A percentile compares a stretch with the other conserved stretches of the same genome.
phyloP scores from a whole-genome alignment of 2,113 vertebrate species.

The Sander lucioperca region DNA sequence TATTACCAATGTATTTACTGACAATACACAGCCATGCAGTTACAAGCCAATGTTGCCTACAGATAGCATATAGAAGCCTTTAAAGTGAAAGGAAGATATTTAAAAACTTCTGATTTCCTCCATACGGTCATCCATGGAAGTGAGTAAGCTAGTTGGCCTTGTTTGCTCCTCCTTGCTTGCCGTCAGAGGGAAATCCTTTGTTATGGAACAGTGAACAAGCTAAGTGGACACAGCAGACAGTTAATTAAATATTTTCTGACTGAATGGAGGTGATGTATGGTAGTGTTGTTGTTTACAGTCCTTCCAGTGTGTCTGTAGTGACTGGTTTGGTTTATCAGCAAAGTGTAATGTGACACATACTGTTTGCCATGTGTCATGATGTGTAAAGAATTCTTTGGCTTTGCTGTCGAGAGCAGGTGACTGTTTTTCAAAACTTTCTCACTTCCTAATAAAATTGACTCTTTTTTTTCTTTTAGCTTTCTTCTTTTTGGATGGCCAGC shows the following conservation, averaged over 20 bases:
- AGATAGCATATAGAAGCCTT: background rate
- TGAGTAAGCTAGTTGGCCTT: background rate
- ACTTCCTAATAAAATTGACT: no score
- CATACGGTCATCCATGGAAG: background rate
- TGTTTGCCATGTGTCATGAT: background rate
- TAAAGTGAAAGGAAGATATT: background rate
- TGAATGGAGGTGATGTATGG: slow-evolving; percentile 17
- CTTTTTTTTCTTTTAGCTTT: no score
- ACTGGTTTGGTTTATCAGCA: background rate
- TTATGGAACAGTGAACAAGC: slow-evolving; percentile 77
- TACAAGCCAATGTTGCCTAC: background rate
- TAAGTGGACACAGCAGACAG: slow-evolving; percentile 36
- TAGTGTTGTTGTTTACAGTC: slow-evolving; percentile 23
- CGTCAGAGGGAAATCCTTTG: slow-evolving; percentile 66
- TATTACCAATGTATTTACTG: background rate
- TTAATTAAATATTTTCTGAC: slow-evolving; percentile 39
- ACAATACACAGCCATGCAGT: background rate
- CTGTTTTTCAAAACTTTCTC: background rate
- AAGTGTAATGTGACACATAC: background rate
- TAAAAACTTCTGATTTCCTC: background rate
- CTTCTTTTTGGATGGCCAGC: background rate
- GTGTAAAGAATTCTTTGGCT: background rate
- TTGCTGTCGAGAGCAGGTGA: background rate
- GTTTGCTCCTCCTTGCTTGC: slow-evolving; percentile 15
- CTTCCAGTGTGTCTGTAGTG: background rate